Conservation (phyloP, 2,888 invertebrate genomes). For the Morpho deidamia region DNA sequence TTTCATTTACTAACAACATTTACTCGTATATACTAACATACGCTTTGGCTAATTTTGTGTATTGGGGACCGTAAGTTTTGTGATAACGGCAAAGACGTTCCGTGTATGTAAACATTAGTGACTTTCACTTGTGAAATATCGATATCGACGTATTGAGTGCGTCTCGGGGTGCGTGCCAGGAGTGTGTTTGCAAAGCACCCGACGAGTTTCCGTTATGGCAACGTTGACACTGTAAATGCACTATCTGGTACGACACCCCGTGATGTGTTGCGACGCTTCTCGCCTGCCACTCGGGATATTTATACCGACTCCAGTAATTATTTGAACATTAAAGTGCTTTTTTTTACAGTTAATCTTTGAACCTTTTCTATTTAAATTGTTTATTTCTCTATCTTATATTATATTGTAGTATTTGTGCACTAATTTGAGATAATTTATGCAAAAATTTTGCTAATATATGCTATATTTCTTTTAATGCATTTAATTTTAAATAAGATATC, state of each 20-base stretch:
- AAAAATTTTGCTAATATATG: neutral
- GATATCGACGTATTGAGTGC: conserved; percentile 59
- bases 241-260: conserved; percentile 99
- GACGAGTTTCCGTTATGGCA: conserved; percentile 70
- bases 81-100: conserved; percentile 60
- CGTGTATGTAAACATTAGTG: conserved; percentile 64
- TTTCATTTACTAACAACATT: neutral
- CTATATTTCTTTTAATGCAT: neutral
- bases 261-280: conserved; percentile 74
- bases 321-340: conserved; percentile 48
- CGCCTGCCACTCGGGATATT: conserved; percentile 46
- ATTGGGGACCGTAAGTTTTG: conserved; percentile 28
- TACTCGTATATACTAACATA: conserved; percentile 5
- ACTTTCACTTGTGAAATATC: conserved; percentile 45
- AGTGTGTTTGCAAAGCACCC: conserved; percentile 95
- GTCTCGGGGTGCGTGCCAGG: conserved; percentile 97
- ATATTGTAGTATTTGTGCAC: conserved; percentile 23
- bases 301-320: conserved; percentile 30
- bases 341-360: conserved; percentile 15
- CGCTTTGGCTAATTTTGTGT: conserved; percentile 10
- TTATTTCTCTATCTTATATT: conserved; percentile 27
- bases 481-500: conserved; percentile 5
- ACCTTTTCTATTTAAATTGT: conserved; percentile 15
- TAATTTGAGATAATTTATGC: conserved; percentile 20
- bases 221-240: conserved; percentile 96